phyloP scores from a whole-genome alignment of 2,888 invertebrate species.

The Acanthosoma haemorrhoidale region DNA sequence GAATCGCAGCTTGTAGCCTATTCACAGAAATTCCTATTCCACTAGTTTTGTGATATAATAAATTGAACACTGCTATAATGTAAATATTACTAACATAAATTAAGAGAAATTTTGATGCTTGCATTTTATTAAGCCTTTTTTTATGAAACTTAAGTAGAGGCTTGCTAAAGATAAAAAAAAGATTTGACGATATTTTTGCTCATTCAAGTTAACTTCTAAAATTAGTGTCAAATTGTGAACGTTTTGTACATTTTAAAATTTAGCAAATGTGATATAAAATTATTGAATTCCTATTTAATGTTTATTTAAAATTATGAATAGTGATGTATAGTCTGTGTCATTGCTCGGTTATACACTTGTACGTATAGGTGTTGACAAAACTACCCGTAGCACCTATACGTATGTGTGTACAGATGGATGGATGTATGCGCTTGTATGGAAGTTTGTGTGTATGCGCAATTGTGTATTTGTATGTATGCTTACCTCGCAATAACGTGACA shows the following conservation, averaged over 20 bases:
- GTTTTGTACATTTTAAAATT: slow-evolving; percentile 42
- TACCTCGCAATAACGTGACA: slow-evolving; percentile 33
- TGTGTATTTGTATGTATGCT: slow-evolving; percentile 30
- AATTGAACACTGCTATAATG: slow-evolving; percentile 40
- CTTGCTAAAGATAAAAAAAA: slow-evolving; percentile 39
- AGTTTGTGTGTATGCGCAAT: slow-evolving; percentile 31
- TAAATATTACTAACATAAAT: slow-evolving; percentile 39
- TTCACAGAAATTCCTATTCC: slow-evolving; percentile 40
- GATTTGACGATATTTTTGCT: slow-evolving; percentile 42
- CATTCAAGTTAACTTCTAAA: slow-evolving; percentile 41
- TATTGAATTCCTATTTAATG: slow-evolving; percentile 41
- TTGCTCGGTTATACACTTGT: slow-evolving; percentile 32
- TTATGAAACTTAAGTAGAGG: slow-evolving; percentile 40
- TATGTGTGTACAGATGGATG: neutral
- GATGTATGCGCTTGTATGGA: slow-evolving; percentile 24
- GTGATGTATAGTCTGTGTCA: slow-evolving; percentile 39
- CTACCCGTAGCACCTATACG: slow-evolving; percentile 22
- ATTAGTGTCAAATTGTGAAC: slow-evolving; percentile 42
- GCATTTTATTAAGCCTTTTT: slow-evolving; percentile 41
- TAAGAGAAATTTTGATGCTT: slow-evolving; percentile 41
- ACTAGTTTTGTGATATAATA: slow-evolving; percentile 41
- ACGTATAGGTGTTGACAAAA: slow-evolving; percentile 24
- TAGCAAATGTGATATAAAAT: slow-evolving; percentile 41
- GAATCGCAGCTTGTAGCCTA: too few species aligned
- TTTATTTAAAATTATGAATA: slow-evolving; percentile 40